Base-by-base conservation (phyloP, 2,113 vertebrate species). In the Apaloderma vittatum region DNA sequence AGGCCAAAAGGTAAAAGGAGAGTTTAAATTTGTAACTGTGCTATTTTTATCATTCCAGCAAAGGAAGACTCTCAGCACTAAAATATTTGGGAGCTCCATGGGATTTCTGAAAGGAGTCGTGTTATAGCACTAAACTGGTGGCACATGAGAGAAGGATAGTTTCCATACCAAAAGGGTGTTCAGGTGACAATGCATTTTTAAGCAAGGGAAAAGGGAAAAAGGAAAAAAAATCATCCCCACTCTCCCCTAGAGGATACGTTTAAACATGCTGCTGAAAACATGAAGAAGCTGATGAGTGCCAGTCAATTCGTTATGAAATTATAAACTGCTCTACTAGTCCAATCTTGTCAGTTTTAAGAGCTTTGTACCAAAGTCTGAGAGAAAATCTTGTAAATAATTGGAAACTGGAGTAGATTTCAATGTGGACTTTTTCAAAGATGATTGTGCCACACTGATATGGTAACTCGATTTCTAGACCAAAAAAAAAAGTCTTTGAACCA, bases 161-260 rank as follows among this genome's bases (percentile, higher is more conserved):
- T 86, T 86, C 26, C 19, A 22, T 5, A 24, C 3, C 18, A n/a
- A 49, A 54, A 7, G 4, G 7, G 2, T 68, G 4, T 36, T 66
- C 16, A 76, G 57, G 2, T 49, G 21, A 7, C 9, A 70, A 32
- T 5, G 14, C 4, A 37, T 15, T 30, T 87, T 40, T 10, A 43
- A 81, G 37, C 20, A 49, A 54, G 4, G 4, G 6, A 57, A 2
- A 3, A 3, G 5, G 8, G 4, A 57, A 59, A 86, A 37, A n/a
- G n/a, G n/a, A n/a, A 0, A 65, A 26, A 40, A 0, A 65, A 26
- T 48, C 3, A 34, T 29, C 5, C 8, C 3, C 4, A 8, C 3
- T 23, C 2, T 3, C 10, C 4, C 0, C 3, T 13, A 14, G 32
- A 55, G 13, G 6, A 46, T n/a, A 43, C 73, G 8, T 26, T 82